Conservation (phyloP, 2,797 vertebrate genomes). For the Molossus alvarezi region DNA sequence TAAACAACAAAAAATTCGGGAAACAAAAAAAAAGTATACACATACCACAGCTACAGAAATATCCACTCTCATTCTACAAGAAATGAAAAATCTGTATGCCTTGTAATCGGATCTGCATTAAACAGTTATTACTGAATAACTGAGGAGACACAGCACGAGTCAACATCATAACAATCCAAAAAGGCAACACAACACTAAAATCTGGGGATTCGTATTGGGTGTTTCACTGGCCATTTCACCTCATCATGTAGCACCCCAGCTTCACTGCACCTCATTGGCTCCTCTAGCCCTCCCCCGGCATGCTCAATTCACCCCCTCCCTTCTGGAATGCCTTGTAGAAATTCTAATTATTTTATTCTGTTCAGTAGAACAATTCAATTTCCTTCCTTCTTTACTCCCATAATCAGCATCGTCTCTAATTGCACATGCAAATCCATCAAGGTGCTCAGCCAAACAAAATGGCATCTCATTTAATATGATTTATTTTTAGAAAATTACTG, state of each 20-base stretch:
- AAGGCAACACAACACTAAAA: background rate
- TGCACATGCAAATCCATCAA: background rate
- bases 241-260: too few species aligned
- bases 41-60: background rate
- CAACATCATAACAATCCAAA: background rate
- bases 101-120: background rate
- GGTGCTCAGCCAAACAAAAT: background rate
- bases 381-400: background rate
- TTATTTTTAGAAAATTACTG: background rate
- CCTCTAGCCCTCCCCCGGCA: background rate
- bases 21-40: background rate
- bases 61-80: background rate
- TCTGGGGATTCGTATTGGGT: fast-evolving
- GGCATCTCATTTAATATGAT: background rate
- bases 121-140: background rate
- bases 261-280: background rate
- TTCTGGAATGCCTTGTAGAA: background rate
- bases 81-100: fast-evolving
- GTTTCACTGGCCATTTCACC: background rate
- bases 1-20: background rate
- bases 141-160: background rate
- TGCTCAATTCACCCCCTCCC: background rate
- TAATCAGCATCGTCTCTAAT: background rate
- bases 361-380: conserved; percentile 24
- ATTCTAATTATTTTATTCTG: background rate